A percentile compares a stretch with the other conserved stretches of the same genome.
These are phyloP conservation scores for Calosoma granatense DNA, from an alignment of 1,140 invertebrate genomes.

Conservation along the genomic window DNA sequence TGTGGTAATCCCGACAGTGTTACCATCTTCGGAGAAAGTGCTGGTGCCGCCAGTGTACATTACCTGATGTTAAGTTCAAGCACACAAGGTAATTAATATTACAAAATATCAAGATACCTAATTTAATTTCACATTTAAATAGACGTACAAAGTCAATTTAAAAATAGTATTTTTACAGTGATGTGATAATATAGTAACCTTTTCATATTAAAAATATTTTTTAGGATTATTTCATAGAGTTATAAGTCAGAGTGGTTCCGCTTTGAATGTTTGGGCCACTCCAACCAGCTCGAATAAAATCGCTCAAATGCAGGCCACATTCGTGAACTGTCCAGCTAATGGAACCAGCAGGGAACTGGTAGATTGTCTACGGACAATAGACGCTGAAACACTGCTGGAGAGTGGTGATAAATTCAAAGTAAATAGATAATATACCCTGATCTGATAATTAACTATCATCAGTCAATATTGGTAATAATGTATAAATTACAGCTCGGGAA, in stretches of 20 bases:
- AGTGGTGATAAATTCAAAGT: neutral
- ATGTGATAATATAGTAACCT: too few species aligned
- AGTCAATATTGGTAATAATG: too few species aligned
- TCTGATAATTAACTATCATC: too few species aligned
- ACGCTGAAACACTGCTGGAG: neutral
- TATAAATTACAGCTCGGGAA: too few species aligned
- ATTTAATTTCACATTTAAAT: too few species aligned
- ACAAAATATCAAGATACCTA: neutral
- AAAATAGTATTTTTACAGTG: too few species aligned
- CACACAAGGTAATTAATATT: conserved; percentile 20
- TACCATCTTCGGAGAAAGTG: conserved; percentile 41
- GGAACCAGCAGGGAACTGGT: neutral
- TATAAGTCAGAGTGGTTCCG: conserved; percentile 47
- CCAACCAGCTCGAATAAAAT: neutral
- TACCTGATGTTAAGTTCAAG: conserved; percentile 26
- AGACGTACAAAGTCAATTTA: too few species aligned
- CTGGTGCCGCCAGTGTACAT: conserved; percentile 37
- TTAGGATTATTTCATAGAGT: conserved; percentile 46
- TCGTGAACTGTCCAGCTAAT: neutral
- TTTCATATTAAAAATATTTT: too few species aligned
- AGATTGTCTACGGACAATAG: neutral
- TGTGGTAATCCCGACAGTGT: conserved; percentile 36
- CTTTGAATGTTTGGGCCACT: conserved; percentile 22
- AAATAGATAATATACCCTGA: too few species aligned
- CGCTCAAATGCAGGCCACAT: neutral